Conservation (phyloP, 1,140 invertebrate genomes). For the Diuraphis noxia region DNA sequence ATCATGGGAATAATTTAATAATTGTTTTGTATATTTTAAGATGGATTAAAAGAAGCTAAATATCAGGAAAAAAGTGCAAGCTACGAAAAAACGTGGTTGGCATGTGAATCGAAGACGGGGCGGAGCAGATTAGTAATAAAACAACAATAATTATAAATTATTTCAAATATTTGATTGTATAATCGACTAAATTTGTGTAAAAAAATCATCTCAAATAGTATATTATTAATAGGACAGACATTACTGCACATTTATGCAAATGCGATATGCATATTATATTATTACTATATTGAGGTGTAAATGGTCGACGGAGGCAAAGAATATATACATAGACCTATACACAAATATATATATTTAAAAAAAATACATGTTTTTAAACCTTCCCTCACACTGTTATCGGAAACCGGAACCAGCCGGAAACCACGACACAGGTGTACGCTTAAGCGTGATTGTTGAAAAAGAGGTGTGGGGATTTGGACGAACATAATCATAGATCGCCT, state of each 20-base stretch:
- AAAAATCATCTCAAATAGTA: background rate
- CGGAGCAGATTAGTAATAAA: no score
- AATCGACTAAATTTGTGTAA: background rate
- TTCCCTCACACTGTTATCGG: background rate
- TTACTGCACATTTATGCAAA: background rate
- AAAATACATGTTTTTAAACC: background rate
- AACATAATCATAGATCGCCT: background rate
- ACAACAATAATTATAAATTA: background rate
- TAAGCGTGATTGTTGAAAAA: background rate
- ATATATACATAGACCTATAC: no score
- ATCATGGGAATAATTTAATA: no score
- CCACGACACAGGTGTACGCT: background rate
- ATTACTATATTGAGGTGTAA: background rate
- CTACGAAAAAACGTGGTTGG: no score
- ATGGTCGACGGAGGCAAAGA: background rate
- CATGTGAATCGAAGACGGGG: background rate
- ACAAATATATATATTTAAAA: background rate
- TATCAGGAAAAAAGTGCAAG: no score
- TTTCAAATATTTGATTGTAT: background rate
- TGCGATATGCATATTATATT: background rate
- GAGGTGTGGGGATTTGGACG: background rate
- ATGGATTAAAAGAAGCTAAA: no score
- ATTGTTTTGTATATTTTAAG: no score
- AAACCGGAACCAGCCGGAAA: background rate
- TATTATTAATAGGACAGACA: background rate